Evolutionary conservation across 2,113 vertebrate species (phyloP).

Genomic region (Scortum barcoo): DNA sequence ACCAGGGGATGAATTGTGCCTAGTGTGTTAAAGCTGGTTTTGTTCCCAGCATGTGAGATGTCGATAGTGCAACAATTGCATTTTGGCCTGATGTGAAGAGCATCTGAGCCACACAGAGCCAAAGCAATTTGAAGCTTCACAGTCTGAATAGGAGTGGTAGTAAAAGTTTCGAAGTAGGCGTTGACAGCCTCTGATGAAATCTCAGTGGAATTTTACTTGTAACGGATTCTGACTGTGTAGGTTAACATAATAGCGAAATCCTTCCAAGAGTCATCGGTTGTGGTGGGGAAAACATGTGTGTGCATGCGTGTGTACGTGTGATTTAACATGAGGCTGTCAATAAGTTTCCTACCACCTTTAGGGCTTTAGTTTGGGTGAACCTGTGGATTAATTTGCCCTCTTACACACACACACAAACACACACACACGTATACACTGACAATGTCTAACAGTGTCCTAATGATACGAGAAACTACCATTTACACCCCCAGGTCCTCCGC

Average conservation of each 20-base stretch:
- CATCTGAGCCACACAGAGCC: too few species aligned
- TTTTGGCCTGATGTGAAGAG: neutral
- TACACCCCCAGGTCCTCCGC: slow-evolving; percentile 61
- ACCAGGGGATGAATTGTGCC: neutral
- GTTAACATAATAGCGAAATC: neutral
- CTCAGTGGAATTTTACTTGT: neutral
- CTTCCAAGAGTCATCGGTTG: neutral
- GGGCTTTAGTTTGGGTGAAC: neutral
- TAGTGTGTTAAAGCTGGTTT: neutral
- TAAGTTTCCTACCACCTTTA: neutral
- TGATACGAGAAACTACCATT: neutral
- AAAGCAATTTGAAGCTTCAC: neutral
- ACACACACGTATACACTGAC: neutral
- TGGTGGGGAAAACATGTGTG: neutral
- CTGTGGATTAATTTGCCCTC: neutral
- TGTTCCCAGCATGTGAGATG: neutral
- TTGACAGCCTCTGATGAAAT: neutral
- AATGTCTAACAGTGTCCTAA: neutral
- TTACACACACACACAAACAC: neutral
- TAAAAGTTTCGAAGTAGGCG: neutral
- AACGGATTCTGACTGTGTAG: neutral
- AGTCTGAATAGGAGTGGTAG: neutral
- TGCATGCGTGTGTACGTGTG: neutral
- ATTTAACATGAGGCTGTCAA: neutral
- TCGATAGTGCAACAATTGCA: neutral